Evolutionary conservation across 92 coral and sea anemone genomes (phyloP).

Genomic region (Paramuricea clavata): DNA sequence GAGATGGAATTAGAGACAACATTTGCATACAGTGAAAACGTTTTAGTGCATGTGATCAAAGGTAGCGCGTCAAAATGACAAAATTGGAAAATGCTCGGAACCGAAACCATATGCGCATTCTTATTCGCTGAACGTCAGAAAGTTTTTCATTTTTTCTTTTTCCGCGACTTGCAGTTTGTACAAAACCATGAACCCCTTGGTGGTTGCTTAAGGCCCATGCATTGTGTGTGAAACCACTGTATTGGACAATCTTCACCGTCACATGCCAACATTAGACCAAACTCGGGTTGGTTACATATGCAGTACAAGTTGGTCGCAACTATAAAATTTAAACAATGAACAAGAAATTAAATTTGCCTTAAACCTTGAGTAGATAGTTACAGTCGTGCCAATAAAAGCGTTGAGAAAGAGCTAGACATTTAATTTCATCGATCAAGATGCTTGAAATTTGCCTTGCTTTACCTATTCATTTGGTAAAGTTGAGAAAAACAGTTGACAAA

Average conservation of each 20-base stretch:
- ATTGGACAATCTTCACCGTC: conserved; percentile 54
- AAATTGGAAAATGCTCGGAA: background rate
- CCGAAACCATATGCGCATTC: background rate
- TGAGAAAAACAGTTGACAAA: no score
- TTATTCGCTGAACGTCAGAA: background rate
- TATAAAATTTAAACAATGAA: conserved; percentile 47
- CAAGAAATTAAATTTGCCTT: background rate
- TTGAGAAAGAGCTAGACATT: no score
- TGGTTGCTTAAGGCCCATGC: conserved; percentile 63
- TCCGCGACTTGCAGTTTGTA: conserved; percentile 47
- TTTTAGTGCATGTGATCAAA: no score
- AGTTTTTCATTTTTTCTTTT: conserved; percentile 1
- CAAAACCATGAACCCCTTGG: conserved; percentile 59
- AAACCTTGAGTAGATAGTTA: background rate
- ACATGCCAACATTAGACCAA: conserved; percentile 71
- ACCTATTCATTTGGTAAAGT: background rate
- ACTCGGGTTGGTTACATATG: conserved; percentile 66
- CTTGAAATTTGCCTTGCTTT: no score
- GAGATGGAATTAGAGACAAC: background rate
- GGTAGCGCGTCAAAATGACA: background rate
- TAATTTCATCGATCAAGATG: no score
- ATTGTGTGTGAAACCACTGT: conserved; percentile 61
- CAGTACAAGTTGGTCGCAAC: conserved; percentile 58
- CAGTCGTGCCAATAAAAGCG: no score
- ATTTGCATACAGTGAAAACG: background rate